Base-by-base conservation (phyloP, 2,888 invertebrate genomes). In the Alloplasta piceator region DNA sequence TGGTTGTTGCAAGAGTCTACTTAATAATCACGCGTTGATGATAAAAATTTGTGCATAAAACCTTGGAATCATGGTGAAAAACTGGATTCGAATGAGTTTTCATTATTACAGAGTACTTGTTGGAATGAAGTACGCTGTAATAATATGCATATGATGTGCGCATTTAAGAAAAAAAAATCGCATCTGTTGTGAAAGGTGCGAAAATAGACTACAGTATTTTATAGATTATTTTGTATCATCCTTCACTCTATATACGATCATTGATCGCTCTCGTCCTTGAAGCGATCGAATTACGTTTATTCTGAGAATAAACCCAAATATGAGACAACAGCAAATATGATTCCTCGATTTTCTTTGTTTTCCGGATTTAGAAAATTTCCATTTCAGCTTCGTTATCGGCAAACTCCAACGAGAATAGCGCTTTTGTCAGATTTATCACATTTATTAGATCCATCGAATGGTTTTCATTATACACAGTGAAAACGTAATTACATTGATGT, bases 201-300 rank as follows among this genome's bases (percentile, higher is more conserved):
- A 70, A 1, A 43, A 50, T 75, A 81, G 67, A 78, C 64, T 78
- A 79, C 85, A 85, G 83, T 85, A 85, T 86, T 84, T 86, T 82
- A 77, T 83, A 84, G 77, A 81, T 78, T 82, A 80, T 85, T 84
- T 85, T 84, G 58, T 80, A 82, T 72, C 78, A 67, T 68, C 61
- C 46, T 74, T 85, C 70, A 52, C 78, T 70, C 50, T 46, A 80
- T 43, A 26, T 78, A n/a, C 48, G n/a, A 70, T 50, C 78, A 73
- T 50, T 7, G 48, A 61, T 76, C 58, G 67, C 43, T 43, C 38
- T 39, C 10, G 46, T 61, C 12, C 41, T 63, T 46, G 16, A 58
- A 52, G 61, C 68, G 77, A 78, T 80, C 39, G 70, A 71, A 76
- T 75, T 73, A 55, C 50, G 72, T 83, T 83, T 80, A 76, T 83